Base-by-base conservation (phyloP, 2,888 invertebrate genomes). In the Dermolepida albohirtum region DNA sequence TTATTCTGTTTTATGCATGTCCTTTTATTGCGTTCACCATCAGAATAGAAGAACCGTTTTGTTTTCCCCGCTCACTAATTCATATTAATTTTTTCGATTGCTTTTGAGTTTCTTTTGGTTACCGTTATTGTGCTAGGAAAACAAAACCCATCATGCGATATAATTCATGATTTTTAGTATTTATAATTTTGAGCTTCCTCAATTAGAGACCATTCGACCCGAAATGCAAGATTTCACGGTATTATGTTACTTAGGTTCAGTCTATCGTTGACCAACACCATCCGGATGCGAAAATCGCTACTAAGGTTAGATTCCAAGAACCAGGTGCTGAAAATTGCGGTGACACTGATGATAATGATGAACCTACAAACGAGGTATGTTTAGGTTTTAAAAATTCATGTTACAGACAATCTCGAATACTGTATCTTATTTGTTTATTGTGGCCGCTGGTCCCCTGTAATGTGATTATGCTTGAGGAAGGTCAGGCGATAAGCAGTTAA, bases 181-280 rank as follows among this genome's bases (percentile, higher is more conserved):
- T 47, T 16, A 43, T 43, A 16, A 54, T 40, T 54, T 54, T 54
- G 39, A 39, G 57, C 57, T 57, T 44, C 57, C 57, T 44, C 7
- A 44, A 41, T 57, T 57, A 57, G 57, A 57, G 27, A 16, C 57
- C 8, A n/a, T 1, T 2, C 8, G 5, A 27, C 5, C n/a, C 1
- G 27, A 8, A 22, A 11, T n/a, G 1, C 6, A 11, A 50, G 14
- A 49, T 34, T 39, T 14, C 22, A 10, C 29, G 51, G 1, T 52
- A 52, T 49, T 66, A 43, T 69, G 49, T 67, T 66, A 76, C 78
- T 71, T 85, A 96, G 96, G 95, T 96, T 62, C 96, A 97, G 87
- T 92, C 94, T 62, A 96, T 97, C 78, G 93, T 97, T 72, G 96
- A 97, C 84, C 93, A 94, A 80, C 93, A 94, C 81, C 94, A 94